Evolutionary conservation across 2,888 invertebrate species (phyloP), one percentile per base, ranked within the genome.

Genomic region (Thereva unica): DNA sequence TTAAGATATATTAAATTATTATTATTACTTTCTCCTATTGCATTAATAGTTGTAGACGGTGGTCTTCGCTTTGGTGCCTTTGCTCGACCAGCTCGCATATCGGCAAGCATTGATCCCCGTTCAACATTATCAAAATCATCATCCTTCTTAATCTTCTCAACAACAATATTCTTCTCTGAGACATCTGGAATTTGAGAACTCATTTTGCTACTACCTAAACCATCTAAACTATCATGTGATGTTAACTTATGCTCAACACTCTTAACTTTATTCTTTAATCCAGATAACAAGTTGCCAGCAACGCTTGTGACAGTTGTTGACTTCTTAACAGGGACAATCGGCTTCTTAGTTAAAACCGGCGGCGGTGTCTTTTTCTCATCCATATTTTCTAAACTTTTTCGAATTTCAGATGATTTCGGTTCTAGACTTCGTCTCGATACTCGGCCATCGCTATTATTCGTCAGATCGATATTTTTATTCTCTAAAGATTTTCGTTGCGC

Each of bases 111-210:
- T 72, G 85, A 84, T 5, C 73, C 72, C 67, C 89, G 82, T 76
- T 89, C 88, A 12, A 89, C 84, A 69, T 87, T 86, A 81, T 89
- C 89, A 78, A 89, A 89, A 2, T 83, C 84, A 54, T 78, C 79
- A 54, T 82, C 80, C 67, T 76, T 76, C 7, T 72, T 76, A 9
- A 75, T 73, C 8, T 76, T 73, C 49, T 75, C 73, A 5, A 69
- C 72, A 3, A 74, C 73, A 41, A 76, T 72, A 59, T 72, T 75
- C 59, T 71, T 74, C 7, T 74, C 74, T 54, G 45, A 68, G 50
- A 75, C 78, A 49, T 75, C 71, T 4, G 75, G 71, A 7, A 75
- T 59, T 1, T 76, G 71, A 35, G 75, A 71, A 5, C 71, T 69
- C 8, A 68, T 68, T 75, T 83, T 84, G 72, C 84, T 85, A 68